These are phyloP conservation scores for Mus minutoides DNA, from an alignment of 2,797 vertebrate genomes.

Conservation along the genomic window DNA sequence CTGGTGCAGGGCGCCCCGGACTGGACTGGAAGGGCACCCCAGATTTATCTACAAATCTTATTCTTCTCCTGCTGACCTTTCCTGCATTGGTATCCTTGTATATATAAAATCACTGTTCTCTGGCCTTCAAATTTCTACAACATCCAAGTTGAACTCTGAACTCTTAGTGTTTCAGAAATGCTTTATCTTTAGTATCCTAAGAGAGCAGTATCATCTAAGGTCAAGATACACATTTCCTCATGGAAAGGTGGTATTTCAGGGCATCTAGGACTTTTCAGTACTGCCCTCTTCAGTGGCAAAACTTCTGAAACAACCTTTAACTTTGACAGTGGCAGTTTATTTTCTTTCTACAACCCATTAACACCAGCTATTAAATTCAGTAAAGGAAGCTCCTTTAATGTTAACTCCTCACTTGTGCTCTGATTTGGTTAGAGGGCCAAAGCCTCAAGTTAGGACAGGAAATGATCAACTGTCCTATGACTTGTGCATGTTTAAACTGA, in stretches of 20 bases:
- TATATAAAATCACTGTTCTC: background rate
- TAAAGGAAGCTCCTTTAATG: background rate
- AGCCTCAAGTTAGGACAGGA: too few relatives aligned
- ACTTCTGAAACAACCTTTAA: background rate
- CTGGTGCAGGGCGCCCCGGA: too few relatives aligned
- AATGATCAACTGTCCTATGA: background rate
- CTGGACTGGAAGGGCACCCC: too few relatives aligned
- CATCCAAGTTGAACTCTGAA: background rate
- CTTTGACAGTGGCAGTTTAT: background rate
- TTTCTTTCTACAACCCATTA: background rate
- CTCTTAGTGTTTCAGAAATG: background rate
- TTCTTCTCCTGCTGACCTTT: rapidly evolving
- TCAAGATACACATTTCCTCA: background rate
- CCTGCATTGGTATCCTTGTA: rapidly evolving
- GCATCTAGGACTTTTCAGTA: background rate
- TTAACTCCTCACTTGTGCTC: background rate
- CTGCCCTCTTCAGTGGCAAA: too few relatives aligned
- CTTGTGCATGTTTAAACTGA: background rate
- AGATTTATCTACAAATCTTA: background rate
- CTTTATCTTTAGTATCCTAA: background rate
- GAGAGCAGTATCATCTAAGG: background rate
- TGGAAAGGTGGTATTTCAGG: background rate
- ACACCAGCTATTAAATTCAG: background rate
- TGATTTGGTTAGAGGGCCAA: too few relatives aligned
- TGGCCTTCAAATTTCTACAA: too few relatives aligned